phyloP scores from a whole-genome alignment of 1,140 invertebrate genomes.

The Leptonema lineaticorne region DNA sequence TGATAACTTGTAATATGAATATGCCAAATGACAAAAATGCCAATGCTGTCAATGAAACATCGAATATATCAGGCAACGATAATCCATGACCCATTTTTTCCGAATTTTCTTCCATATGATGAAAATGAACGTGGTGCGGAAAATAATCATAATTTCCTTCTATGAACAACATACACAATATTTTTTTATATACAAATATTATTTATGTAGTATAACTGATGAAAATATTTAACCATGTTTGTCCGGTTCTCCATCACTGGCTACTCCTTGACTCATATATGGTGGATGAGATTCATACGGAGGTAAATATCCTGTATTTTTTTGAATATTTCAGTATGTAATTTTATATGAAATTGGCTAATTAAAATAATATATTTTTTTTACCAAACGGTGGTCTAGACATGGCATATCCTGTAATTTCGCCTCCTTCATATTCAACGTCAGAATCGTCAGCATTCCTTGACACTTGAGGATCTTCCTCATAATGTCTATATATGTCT shows the following conservation, averaged over 20 bases:
- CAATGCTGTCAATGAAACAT: conserved; percentile 74
- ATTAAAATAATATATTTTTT: not conserved
- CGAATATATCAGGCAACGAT: conserved; percentile 69
- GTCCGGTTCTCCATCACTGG: not conserved
- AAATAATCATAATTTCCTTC: conserved; percentile 33
- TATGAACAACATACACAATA: not conserved
- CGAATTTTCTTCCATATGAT: conserved; percentile 9
- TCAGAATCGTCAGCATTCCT: conserved; percentile 45
- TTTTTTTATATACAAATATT: too few species aligned
- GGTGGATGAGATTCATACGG: not conserved
- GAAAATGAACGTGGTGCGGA: conserved; percentile 32
- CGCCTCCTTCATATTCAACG: conserved; percentile 44
- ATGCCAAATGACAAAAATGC: conserved; percentile 77
- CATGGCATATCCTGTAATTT: conserved; percentile 56
- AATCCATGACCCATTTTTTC: conserved; percentile 54
- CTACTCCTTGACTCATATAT: not conserved
- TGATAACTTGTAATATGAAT: conserved; percentile 72
- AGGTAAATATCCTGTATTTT: not conserved
- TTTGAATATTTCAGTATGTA: too few species aligned
- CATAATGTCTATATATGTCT: conserved; percentile 60
- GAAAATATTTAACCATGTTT: not conserved
- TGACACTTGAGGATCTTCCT: conserved; percentile 37
- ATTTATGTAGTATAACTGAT: too few species aligned
- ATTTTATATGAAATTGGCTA: not conserved
- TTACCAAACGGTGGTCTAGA: conserved; percentile 40